Percentiles rank a stretch among this genome's conserved stretches.
These are phyloP conservation scores for Diadumene lineata DNA, from an alignment of 92 coral and sea anemone species.

Conservation along the genomic window DNA sequence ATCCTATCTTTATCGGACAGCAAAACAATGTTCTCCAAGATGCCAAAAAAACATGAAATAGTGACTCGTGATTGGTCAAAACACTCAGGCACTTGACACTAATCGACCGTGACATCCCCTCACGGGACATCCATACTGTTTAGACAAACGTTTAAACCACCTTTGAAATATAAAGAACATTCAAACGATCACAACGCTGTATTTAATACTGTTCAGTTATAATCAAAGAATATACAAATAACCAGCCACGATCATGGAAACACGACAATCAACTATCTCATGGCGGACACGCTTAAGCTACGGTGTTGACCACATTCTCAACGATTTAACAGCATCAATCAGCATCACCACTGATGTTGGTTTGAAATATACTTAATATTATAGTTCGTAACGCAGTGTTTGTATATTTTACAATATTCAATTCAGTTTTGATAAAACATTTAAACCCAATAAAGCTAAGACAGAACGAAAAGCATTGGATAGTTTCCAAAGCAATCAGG, in stretches of 20 bases:
- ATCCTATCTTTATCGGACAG: no score
- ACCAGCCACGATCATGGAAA: neutral
- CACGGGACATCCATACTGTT: neutral
- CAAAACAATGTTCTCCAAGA: neutral
- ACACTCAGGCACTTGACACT: neutral
- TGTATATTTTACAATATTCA: no score
- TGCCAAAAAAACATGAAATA: neutral
- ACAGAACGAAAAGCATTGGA: no score
- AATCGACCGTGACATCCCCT: neutral
- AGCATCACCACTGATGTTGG: no score
- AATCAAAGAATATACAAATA: neutral
- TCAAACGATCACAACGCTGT: neutral
- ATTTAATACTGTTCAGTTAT: no score
- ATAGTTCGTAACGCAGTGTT: no score
- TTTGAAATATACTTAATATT: no score
- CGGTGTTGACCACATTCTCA: slow-evolving; percentile 89
- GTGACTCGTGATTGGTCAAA: neutral
- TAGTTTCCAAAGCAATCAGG: no score
- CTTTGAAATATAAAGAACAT: neutral
- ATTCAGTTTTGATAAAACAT: no score
- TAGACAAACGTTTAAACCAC: neutral
- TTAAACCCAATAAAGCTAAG: no score
- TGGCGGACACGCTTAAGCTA: slow-evolving; percentile 77
- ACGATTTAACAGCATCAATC: slow-evolving; percentile 95
- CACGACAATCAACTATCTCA: slow-evolving; percentile 21